Percentiles rank a stretch among this genome's conserved stretches.
These are phyloP conservation scores for Charadrius vociferus DNA, from an alignment of 2,113 vertebrate species.

Conservation along the genomic window DNA sequence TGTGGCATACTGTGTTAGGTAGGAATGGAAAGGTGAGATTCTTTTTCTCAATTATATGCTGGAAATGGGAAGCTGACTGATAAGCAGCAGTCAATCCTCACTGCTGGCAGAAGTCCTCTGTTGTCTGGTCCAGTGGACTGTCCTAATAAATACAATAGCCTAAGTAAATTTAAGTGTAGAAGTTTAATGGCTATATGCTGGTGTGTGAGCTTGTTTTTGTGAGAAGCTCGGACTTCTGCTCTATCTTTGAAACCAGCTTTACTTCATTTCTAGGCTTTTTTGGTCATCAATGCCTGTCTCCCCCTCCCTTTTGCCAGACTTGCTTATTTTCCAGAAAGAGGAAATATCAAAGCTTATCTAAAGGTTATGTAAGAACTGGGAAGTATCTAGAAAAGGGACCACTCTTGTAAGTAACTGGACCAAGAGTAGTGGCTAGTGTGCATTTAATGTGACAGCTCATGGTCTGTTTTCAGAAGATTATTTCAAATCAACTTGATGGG, in stretches of 20 bases:
- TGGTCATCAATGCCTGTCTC: not conserved
- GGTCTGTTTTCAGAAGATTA: not conserved
- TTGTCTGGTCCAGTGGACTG: not conserved
- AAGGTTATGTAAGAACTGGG: not conserved
- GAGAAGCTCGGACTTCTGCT: not conserved
- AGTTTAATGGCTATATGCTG: not conserved
- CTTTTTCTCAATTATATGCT: not conserved
- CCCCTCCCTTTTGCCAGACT: not conserved
- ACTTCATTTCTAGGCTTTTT: not conserved
- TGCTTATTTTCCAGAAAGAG: not conserved
- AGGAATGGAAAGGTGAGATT: not conserved
- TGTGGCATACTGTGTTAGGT: not conserved
- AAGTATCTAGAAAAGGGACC: not conserved
- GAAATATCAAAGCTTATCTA: not conserved
- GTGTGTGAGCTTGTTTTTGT: not conserved
- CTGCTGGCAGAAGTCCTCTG: not conserved
- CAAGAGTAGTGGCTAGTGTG: not conserved
- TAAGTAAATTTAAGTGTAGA: not conserved
- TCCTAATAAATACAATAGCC: not conserved
- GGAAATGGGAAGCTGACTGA: not conserved
- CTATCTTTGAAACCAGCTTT: not conserved
- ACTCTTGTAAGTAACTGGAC: not conserved
- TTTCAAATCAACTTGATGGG: not conserved
- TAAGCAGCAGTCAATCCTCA: fast-evolving
- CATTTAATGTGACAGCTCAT: not conserved